These are phyloP conservation scores for Boleophthalmus pectinirostris DNA, from an alignment of 2,113 vertebrate species.

Conservation along the genomic window DNA sequence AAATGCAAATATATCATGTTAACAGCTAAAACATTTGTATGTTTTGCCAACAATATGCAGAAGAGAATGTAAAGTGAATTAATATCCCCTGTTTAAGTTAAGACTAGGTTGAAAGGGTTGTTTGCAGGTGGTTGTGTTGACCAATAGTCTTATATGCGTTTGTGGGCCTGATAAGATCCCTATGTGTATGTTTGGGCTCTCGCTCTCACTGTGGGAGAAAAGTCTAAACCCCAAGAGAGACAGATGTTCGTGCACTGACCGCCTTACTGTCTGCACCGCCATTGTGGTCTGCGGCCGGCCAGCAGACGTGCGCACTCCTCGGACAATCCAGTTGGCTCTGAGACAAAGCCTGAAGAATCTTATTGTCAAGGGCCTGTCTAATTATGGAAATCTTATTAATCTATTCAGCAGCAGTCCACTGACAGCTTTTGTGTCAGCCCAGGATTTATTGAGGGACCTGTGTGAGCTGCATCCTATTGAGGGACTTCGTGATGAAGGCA, in stretches of 20 bases:
- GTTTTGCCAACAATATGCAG: not conserved
- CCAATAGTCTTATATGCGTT: conserved; percentile 24
- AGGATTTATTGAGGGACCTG: conserved; percentile 79
- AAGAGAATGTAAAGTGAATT: not conserved
- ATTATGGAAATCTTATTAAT: conserved; percentile 99
- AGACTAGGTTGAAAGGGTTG: not conserved
- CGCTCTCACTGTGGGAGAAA: conserved; percentile 26
- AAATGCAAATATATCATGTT: not conserved
- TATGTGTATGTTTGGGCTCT: conserved; percentile 19
- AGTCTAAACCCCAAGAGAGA: conserved; percentile 75
- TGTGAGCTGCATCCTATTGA: conserved; percentile 71
- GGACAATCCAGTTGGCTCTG: conserved; percentile 82
- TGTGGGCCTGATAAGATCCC: conserved; percentile 47
- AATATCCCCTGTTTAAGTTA: not conserved
- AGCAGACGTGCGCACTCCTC: conserved; percentile 80
- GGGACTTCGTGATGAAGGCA: conserved; percentile 64
- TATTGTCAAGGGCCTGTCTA: conserved; percentile 87
- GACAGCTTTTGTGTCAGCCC: conserved; percentile 77
- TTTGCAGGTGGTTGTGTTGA: conserved; percentile 18
- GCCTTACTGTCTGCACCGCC: conserved; percentile 80
- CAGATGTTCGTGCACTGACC: conserved; percentile 79
- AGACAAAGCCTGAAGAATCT: conserved; percentile 92
- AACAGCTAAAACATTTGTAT: not conserved
- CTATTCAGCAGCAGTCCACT: conserved; percentile 83
- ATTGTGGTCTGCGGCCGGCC: conserved; percentile 82